A percentile compares a stretch with the other conserved stretches of the same genome.
phyloP scores from a whole-genome alignment of 2,797 vertebrate species.

The Trematomus bernacchii region DNA sequence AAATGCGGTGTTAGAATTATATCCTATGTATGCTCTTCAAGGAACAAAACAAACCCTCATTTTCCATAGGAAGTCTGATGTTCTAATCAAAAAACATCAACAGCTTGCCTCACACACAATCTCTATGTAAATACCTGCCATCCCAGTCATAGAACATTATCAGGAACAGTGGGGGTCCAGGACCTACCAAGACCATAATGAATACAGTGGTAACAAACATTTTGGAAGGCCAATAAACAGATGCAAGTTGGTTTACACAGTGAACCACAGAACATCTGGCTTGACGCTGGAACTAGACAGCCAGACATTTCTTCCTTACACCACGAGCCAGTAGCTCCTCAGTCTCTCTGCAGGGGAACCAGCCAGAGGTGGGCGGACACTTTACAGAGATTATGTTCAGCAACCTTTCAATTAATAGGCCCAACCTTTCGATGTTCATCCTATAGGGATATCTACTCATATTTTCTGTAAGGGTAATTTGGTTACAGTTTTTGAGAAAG shows the following conservation, averaged over 20 bases:
- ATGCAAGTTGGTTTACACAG: constrained; percentile 90
- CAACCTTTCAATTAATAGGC: constrained; percentile 62
- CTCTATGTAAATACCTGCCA: constrained; percentile 42
- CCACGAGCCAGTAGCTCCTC: constrained; percentile 82
- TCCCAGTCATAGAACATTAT: constrained; percentile 29
- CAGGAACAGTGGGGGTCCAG: constrained; percentile 47
- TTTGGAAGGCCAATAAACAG: constrained; percentile 89
- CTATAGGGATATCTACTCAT: constrained; percentile 7
- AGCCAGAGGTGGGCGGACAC: constrained; percentile 77
- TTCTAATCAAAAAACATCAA: constrained; percentile 8
- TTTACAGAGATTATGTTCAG: constrained; percentile 61
- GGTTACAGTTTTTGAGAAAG: background rate
- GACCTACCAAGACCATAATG: constrained; percentile 82
- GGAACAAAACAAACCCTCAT: background rate
- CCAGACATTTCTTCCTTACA: constrained; percentile 88
- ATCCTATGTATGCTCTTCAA: constrained; percentile 6
- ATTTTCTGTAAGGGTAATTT: background rate
- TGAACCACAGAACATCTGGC: constrained; percentile 92
- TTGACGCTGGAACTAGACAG: constrained; percentile 90
- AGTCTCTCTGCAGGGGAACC: constrained; percentile 68
- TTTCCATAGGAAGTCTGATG: constrained; percentile 13
- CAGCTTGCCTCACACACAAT: background rate
- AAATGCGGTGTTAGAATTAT: constrained; percentile 1
- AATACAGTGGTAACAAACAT: constrained; percentile 88
- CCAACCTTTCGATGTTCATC: constrained; percentile 40